These are phyloP conservation scores for Brienomyrus brachyistius DNA, from an alignment of 2,113 vertebrate species.

Conservation along the genomic window DNA sequence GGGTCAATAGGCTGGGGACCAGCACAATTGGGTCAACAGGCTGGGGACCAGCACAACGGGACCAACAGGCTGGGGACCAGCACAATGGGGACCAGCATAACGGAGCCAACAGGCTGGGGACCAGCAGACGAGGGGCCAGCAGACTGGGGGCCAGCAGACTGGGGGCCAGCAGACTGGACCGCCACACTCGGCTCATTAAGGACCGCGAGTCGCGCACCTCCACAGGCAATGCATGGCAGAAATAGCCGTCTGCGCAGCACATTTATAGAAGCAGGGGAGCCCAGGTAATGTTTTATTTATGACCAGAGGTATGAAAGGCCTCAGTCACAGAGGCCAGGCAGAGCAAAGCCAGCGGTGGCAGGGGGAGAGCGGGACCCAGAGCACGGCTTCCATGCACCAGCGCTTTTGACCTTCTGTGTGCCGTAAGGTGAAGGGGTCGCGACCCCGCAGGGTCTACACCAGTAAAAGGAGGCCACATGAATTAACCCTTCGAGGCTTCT, in stretches of 20 bases:
- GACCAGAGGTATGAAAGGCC: slow-evolving; percentile 42
- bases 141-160: too few species aligned
- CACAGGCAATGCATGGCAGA: slow-evolving; percentile 29
- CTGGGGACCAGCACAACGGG: too few species aligned
- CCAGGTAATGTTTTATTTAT: slow-evolving; percentile 59
- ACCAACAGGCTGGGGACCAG: too few species aligned
- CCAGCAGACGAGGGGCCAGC: too few species aligned
- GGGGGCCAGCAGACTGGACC: slow-evolving; percentile 10
- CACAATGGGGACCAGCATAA: too few species aligned
- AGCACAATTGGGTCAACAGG: too few species aligned
- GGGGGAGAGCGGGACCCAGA: slow-evolving; percentile 37
- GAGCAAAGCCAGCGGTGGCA: slow-evolving; percentile 29
- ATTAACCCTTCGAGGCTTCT: slow-evolving; percentile 23
- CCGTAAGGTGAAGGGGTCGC: slow-evolving; percentile 16
- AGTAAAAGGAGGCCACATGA: neutral
- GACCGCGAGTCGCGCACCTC: slow-evolving; percentile 33
- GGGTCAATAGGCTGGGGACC: too few species aligned
- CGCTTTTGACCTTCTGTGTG: slow-evolving; percentile 27
- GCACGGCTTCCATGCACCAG: slow-evolving; percentile 12
- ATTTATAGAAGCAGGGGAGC: slow-evolving; percentile 43
- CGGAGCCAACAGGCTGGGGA: too few species aligned
- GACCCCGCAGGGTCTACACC: slow-evolving; percentile 12
- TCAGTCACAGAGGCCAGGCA: slow-evolving; percentile 29
- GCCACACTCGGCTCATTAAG: slow-evolving; percentile 48
- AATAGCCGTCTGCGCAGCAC: slow-evolving; percentile 42